These are phyloP conservation scores for Ochropleura plecta DNA, from an alignment of 2,888 invertebrate species.

Conservation along the genomic window DNA sequence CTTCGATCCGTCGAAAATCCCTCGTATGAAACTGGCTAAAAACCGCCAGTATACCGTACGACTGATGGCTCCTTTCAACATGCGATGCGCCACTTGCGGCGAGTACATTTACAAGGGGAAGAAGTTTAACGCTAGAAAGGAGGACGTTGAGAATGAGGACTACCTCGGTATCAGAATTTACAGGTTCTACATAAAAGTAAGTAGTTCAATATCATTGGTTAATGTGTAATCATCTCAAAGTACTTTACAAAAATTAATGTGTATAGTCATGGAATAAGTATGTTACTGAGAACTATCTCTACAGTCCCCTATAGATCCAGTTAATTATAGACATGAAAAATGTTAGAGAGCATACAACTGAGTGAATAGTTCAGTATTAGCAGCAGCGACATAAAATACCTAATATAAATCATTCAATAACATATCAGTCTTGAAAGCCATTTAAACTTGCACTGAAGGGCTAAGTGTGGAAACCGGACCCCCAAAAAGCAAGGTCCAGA, in stretches of 20 bases:
- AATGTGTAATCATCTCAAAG: not conserved
- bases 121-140: conserved; percentile 99
- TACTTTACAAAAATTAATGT: not conserved
- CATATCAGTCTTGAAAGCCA: not conserved
- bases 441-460: not conserved
- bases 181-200: conserved; percentile 98
- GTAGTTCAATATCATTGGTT: conserved; percentile 26
- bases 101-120: conserved; percentile 99
- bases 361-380: not conserved
- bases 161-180: conserved; percentile 99
- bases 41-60: conserved; percentile 99
- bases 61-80: conserved; percentile 99
- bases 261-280: not conserved
- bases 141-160: conserved; percentile 99
- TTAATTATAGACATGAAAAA: conserved; percentile 10
- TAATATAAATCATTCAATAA: not conserved
- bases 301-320: not conserved
- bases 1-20: conserved; percentile 99
- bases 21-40: conserved; percentile 98
- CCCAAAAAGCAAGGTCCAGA: no score
- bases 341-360: not conserved
- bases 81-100: conserved; percentile 99
- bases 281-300: not conserved
- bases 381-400: not conserved
- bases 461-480: no score